Evolutionary conservation across 2,888 invertebrate species (phyloP), one percentile per base, ranked within the genome.

Genomic region (Crioceris asparagi): DNA sequence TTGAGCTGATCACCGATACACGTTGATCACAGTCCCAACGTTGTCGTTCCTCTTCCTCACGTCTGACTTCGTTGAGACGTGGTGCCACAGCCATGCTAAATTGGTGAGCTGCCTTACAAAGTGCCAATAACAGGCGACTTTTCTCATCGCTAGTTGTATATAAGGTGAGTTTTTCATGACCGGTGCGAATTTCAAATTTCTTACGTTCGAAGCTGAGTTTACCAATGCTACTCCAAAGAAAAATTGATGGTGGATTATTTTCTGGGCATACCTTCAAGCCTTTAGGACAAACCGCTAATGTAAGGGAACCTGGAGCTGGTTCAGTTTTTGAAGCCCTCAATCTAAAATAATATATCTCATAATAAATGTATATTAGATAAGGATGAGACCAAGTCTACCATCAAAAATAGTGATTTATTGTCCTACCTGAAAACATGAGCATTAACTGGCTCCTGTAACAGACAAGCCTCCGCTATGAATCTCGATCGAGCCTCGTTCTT

Each of bases 201-300:
- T 94, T 94, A 57, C 92, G 79, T 74, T 96, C 94, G 64, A 94
- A 96, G 62, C 87, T 87, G 12, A 96, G 69, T 67, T 93, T 93
- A 46, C 87, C 90, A 46, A 97, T 96, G 52, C 88, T 86, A 55
- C 90, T 86, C 96, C 96, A 97, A 39, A 88, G 77, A 59, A 94
- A 93, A 36, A 62, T 63, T 47, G 84, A 83, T 18, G 84, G 81
- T 39, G 83, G 75, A 48, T 75, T 73, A 50, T 67, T 77, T 59
- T 81, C 81, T 17, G 80, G 77, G 50, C 87, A 80, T 48, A 94
- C 83, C 65, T 88, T 84, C 41, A 96, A 80, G 36, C 94, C 94
- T 57, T 82, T 82, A 31, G 93, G 87, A 57, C 92, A 91, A 40
- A 96, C 85, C 36, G 91, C 87, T 47, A 96, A 73, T 73, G 90